Base-by-base conservation (phyloP, 2,888 invertebrate species). In the Neoaliturus tenellus region DNA sequence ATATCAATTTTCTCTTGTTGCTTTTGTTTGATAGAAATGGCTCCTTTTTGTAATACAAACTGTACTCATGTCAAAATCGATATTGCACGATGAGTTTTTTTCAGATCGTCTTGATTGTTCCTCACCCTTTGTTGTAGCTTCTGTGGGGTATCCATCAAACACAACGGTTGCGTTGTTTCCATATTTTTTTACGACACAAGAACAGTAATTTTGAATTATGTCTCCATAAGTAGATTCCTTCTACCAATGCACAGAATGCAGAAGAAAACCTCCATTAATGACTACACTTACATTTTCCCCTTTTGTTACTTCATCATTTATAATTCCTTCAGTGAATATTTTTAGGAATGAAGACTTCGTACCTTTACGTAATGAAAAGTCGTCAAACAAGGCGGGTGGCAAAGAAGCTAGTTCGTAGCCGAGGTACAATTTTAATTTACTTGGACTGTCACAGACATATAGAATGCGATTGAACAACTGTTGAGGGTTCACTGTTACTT, bases 401-500 rank as follows among this genome's bases (percentile, higher is more conserved):
- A n/a, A n/a, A n/a, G n/a, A n/a, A n/a, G n/a, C n/a, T n/a, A n/a
- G n/a, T n/a, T n/a, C n/a, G n/a, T 33, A 75, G 6, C 48, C 41
- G 12, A 44, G 2, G 48, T 75, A 75, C 0, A n/a, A n/a, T 39
- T 75, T 75, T 23, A 75, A 39, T n/a, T 75, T 75, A 17, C 20
- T 33, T 10, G 75, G 44, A 20, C 75, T 75, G 35, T 75, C 75
- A 75, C 75, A 39, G 0, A 35, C 17, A 39, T 41, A 75, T 14
- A 75, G n/a, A 23, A 75, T 75, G 5, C 75, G 2, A 75, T 75
- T 75, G n/a, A 80, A 80, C 14, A 80, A 3, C 51, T 80, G 80
- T 25, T 51, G 51, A 23, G 80, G 31, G 80, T 80, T 80, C 5
- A 80, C 51, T 17, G 31, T 10, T 8, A 41, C 35, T 41, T 75